Base-by-base conservation (phyloP, 2,113 vertebrate genomes). In the Dolichotis patagonum region DNA sequence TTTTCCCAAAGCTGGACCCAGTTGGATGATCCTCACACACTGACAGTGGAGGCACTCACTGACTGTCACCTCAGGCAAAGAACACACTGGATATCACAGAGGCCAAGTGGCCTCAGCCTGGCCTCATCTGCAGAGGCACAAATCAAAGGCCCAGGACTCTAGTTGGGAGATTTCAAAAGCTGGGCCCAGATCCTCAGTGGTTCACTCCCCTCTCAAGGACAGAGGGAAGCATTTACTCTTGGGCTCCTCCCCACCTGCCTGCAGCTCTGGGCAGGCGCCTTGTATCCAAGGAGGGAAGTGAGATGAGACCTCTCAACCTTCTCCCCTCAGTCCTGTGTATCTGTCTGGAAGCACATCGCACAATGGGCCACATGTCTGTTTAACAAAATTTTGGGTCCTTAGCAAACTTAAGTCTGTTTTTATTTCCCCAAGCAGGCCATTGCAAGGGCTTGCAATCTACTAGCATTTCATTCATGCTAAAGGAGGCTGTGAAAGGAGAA, bases 261-360 rank as follows among this genome's bases (percentile, higher is more conserved):
- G 11, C 41, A 75, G 38, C 41, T 38, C 41, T 32, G 56, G 13
- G 60, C 7, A 28, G 30, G 54, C 1, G 17, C 63, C 20, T 41
- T 10, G 13, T 73, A 11, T 46, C 58, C 16, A 22, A 43, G 24
- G 13, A 24, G 62, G 38, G 60, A 19, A 5, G 28, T 1, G 54
- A 0, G 12, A 11, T 8, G 1, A 30, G 20, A 71, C n/a, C 19
- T 38, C 69, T 38, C 19, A 9, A 38, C 41, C n/a, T n/a, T 38
- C 9, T 49, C 24, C 13, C 22, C 81, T 3, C 17, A 0, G 49
- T 5, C 1, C 2, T 2, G n/a, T 0, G 22, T 16, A 10, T 22
- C 49, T 7, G 3, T 41, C 38, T 0, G 0, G 13, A 0, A 3
- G 0, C 0, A 7, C n/a, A 41, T 22, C 38, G 28, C 69, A 52